Conservation (phyloP, 37 sponge, comb jelly and placozoan species). For the Geodia barretti region DNA sequence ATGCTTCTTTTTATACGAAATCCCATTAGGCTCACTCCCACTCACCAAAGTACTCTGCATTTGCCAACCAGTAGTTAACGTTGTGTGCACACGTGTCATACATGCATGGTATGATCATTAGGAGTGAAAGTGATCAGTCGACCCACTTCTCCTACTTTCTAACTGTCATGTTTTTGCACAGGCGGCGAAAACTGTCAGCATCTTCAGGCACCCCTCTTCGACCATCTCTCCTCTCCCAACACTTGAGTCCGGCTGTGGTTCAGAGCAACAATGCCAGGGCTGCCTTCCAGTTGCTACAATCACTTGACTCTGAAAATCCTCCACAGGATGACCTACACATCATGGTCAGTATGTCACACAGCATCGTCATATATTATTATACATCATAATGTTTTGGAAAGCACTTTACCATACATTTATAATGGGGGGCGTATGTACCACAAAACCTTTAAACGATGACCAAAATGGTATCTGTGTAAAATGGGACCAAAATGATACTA, state of each 20-base stretch:
- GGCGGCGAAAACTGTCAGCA: not conserved
- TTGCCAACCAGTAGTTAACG: too few species aligned
- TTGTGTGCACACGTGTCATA: too few species aligned
- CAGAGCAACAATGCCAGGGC: slow-evolving; percentile 19
- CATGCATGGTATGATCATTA: not conserved
- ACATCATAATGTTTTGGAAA: too few species aligned
- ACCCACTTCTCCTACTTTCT: not conserved
- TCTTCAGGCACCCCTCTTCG: not conserved
- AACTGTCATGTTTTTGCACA: not conserved
- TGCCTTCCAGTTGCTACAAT: slow-evolving; percentile 28
- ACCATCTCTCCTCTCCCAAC: not conserved
- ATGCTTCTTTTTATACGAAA: too few species aligned
- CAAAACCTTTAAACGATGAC: too few species aligned
- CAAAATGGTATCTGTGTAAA: too few species aligned
- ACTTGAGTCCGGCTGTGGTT: not conserved
- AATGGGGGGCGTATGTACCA: too few species aligned
- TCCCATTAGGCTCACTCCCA: too few species aligned
- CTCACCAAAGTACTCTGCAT: too few species aligned
- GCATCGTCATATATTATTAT: not conserved
- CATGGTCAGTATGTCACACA: slow-evolving; percentile 16
- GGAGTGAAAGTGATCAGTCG: not conserved
- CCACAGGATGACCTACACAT: slow-evolving; percentile 32
- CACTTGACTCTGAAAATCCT: not conserved
- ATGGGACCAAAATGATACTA: too few species aligned
- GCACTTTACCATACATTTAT: too few species aligned